Base-by-base conservation (phyloP, 2,113 vertebrate species). In the Peucedramus taeniatus region DNA sequence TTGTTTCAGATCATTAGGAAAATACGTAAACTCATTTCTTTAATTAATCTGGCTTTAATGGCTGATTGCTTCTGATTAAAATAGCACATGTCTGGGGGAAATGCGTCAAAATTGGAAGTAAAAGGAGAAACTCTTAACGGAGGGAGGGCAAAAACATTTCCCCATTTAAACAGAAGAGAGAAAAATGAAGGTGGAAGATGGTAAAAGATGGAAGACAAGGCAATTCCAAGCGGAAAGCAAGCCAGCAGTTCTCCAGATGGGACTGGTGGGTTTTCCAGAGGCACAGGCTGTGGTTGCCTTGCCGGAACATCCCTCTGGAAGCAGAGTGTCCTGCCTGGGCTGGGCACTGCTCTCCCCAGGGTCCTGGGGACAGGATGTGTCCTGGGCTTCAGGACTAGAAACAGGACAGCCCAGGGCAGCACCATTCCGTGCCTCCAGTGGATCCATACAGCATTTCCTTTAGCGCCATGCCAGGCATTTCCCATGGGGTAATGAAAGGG, bases 11-110 rank as follows among this genome's bases (percentile, higher is more conserved):
- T 78, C 53, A 56, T 82, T 89, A 82, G 82, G 90, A 87, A 94
- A 95, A 76, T 44, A 64, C 1, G 0, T 39, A 63, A 92, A 86
- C 59, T 72, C 53, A 74, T 92, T 96, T 85, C 40, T 94, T 75
- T 74, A 74, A 89, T 91, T 84, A 87, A 89, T 78, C 50, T 78
- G 44, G 40, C 22, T 89, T 94, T 84, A 74, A 74, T 71, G 61
- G n/a, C 37, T 95, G 81, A 87, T 78, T 90, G 78, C 82, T 79
- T 33, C 88, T 71, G 56, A 78, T 90, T 95, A 79, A 95, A 90
- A 87, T 22, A 78, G 65, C 33, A 14, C 59, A 15, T 82, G 69
- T 75, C 70, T 45, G 33, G 30, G 72, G 77, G 26, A 30, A 90
- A 83, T 31, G 31, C 16, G 0, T 90, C 88, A 77, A 88, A 94